These are phyloP conservation scores for Sebastiscus tertius DNA, from an alignment of 2,797 vertebrate species.

Conservation along the genomic window DNA sequence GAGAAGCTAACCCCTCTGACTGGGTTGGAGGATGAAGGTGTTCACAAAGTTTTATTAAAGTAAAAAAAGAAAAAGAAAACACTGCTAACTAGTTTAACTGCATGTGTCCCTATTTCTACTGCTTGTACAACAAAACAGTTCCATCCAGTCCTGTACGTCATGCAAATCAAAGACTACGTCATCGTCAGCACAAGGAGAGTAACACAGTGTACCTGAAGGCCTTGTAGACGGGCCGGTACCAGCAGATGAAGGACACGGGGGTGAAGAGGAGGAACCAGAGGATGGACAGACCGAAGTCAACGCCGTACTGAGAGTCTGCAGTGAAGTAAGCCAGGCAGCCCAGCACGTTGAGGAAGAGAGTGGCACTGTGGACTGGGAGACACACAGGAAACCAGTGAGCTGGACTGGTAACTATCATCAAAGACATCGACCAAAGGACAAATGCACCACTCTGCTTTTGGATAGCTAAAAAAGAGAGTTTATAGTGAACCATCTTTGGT, in stretches of 20 bases:
- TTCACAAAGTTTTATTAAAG: background rate
- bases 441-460: background rate
- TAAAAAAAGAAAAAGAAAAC: background rate
- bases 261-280: slow-evolving; percentile 96
- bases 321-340: slow-evolving; percentile 95
- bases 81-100: background rate
- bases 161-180: background rate
- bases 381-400: background rate
- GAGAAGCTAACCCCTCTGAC: too few relatives aligned
- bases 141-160: background rate
- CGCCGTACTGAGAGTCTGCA: slow-evolving; percentile 57
- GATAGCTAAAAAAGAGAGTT: background rate
- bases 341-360: slow-evolving; percentile 93
- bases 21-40: background rate
- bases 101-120: background rate
- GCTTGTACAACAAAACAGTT: background rate
- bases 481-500: background rate
- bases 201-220: slow-evolving; percentile 89
- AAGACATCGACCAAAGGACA: background rate
- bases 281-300: slow-evolving; percentile 96
- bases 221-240: slow-evolving; percentile 97
- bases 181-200: background rate
- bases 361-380: slow-evolving; percentile 89
- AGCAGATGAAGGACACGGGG: slow-evolving; percentile 96
- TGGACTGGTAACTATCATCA: background rate